Evolutionary conservation across 2,113 vertebrate species (phyloP).

Genomic region (Podarcis muralis): DNA sequence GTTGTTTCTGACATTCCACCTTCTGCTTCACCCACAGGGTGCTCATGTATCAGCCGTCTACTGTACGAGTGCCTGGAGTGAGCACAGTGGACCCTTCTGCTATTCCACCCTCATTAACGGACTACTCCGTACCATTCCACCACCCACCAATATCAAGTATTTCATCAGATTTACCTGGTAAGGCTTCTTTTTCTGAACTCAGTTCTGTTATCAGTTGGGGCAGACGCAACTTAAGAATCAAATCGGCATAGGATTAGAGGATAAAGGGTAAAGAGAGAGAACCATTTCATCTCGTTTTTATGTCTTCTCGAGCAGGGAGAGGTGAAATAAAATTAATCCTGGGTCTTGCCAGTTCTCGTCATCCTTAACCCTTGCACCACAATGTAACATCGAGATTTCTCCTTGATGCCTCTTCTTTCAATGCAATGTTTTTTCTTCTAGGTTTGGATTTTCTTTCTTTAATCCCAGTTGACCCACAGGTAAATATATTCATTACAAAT

Average conservation of each 20-base stretch:
- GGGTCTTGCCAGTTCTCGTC: accelerated
- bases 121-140: slow-evolving; percentile 93
- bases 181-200: too few relatives aligned
- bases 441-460: slow-evolving; percentile 96
- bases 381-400: not conserved
- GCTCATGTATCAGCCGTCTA: slow-evolving; percentile 90
- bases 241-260: too few relatives aligned
- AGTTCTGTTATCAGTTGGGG: not conserved
- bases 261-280: too few relatives aligned
- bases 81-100: slow-evolving; percentile 85
- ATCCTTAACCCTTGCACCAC: too few relatives aligned
- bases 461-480: slow-evolving; percentile 95
- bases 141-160: slow-evolving; percentile 87
- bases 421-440: slow-evolving; percentile 64
- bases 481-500: slow-evolving; percentile 74
- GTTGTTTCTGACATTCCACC: slow-evolving; percentile 63
- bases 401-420: not conserved
- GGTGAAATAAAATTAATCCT: too few relatives aligned
- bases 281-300: too few relatives aligned
- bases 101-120: slow-evolving; percentile 86
- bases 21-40: slow-evolving; percentile 81
- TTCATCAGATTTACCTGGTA: slow-evolving; percentile 94
- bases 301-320: too few relatives aligned
- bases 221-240: not conserved
- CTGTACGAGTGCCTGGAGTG: slow-evolving; percentile 85